Evolutionary conservation across 2,797 vertebrate genomes (phyloP).

Genomic region (Crenuchus spilurus): DNA sequence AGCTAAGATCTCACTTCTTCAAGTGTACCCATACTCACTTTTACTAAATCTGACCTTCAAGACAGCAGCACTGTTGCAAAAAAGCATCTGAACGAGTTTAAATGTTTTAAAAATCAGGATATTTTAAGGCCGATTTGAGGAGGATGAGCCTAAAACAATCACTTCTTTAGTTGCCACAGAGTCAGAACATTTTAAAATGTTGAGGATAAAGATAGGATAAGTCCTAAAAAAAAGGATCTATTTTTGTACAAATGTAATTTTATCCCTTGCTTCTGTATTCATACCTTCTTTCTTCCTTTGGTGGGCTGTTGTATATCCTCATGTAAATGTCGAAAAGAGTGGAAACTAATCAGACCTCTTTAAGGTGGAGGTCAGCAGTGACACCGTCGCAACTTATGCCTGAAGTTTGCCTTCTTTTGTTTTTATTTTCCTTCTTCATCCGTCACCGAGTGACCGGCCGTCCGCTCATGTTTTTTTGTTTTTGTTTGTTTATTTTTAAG

Average conservation of each 20-base stretch:
- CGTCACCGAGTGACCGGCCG: slow-evolving; percentile 65
- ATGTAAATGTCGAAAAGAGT: slow-evolving; percentile 67
- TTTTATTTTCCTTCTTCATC: slow-evolving; percentile 40
- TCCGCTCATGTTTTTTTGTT: slow-evolving; percentile 71
- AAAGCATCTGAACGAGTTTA: neutral
- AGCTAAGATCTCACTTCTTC: too few species aligned
- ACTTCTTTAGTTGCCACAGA: slow-evolving; percentile 76
- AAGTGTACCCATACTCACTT: too few species aligned
- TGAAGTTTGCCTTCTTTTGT: slow-evolving; percentile 67
- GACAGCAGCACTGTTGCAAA: neutral
- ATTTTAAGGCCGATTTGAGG: slow-evolving; percentile 63
- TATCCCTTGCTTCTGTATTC: slow-evolving; percentile 86
- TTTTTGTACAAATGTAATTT: slow-evolving; percentile 99
- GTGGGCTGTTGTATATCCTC: slow-evolving; percentile 75
- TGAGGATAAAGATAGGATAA: slow-evolving; percentile 69
- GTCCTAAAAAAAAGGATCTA: slow-evolving; percentile 86
- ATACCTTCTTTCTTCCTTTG: slow-evolving; percentile 73
- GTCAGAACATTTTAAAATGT: slow-evolving; percentile 63
- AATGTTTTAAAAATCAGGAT: too few species aligned
- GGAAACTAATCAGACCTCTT: slow-evolving; percentile 47
- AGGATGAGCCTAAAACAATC: slow-evolving; percentile 78
- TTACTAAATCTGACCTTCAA: neutral
- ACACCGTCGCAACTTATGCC: slow-evolving; percentile 66
- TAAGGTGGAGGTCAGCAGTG: slow-evolving; percentile 55
- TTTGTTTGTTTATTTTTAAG: slow-evolving; percentile 76